Percentiles rank a stretch among this genome's conserved stretches.
Conservation (phyloP, 2,797 vertebrate genomes). For the Acanthurus tractus region DNA sequence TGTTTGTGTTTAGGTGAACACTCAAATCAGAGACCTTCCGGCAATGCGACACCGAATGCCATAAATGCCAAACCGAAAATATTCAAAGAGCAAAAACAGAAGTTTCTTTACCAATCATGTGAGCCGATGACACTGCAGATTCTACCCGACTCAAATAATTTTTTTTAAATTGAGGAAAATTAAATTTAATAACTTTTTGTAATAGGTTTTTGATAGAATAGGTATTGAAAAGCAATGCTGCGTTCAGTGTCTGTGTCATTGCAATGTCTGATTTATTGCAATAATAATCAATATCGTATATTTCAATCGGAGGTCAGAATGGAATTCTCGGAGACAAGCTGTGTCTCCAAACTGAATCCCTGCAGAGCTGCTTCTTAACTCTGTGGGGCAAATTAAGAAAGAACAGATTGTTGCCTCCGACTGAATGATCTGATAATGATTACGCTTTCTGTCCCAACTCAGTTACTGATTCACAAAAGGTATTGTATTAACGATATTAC, state of each 20-base stretch:
- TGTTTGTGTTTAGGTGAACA: slow-evolving; percentile 71
- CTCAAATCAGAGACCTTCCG: slow-evolving; percentile 39
- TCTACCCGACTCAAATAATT: slow-evolving; percentile 14
- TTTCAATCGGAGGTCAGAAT: background rate
- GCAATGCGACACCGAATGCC: slow-evolving; percentile 21
- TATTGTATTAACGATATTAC: no score
- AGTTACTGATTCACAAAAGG: no score
- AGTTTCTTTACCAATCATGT: slow-evolving; percentile 25
- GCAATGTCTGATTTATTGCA: background rate
- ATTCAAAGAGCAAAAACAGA: slow-evolving; percentile 16
- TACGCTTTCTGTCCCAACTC: no score
- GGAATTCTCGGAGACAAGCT: background rate
- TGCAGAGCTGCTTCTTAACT: background rate
- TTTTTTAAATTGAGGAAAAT: slow-evolving; percentile 1
- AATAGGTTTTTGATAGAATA: background rate
- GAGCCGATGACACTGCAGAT: slow-evolving; percentile 23
- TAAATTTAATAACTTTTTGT: background rate
- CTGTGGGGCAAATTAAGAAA: no score
- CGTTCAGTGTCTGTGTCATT: background rate
- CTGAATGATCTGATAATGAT: no score
- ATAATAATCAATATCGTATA: background rate
- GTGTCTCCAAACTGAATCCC: background rate
- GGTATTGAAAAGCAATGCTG: background rate
- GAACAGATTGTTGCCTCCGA: no score
- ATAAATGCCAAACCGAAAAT: slow-evolving; percentile 31